These are phyloP conservation scores for Arbacia lixula DNA, from an alignment of 53 echinoderm and acorn worm genomes.

Conservation along the genomic window DNA sequence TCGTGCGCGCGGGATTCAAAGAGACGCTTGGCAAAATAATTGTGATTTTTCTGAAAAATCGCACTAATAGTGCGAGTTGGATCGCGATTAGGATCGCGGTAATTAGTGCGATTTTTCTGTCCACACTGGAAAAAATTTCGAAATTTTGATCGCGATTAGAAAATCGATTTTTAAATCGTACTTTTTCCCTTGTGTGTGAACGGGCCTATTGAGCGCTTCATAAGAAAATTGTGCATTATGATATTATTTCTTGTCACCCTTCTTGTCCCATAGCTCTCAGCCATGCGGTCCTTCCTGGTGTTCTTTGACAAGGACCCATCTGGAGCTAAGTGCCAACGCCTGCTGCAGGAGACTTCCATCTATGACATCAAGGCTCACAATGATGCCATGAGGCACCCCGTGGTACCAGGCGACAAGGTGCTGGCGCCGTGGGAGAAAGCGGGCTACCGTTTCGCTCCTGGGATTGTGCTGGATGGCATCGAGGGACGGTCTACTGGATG, in stretches of 20 bases:
- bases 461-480: constrained; percentile 86
- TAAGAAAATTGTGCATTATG: neutral
- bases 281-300: constrained; percentile 77
- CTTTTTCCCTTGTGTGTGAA: no score
- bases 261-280: constrained; percentile 67
- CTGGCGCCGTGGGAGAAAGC: constrained; percentile 83
- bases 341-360: constrained; percentile 83
- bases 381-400: constrained; percentile 83
- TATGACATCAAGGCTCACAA: constrained; percentile 90
- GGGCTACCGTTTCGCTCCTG: constrained; percentile 80
- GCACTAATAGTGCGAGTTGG: no score
- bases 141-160: no score
- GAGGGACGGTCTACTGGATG: constrained; percentile 91
- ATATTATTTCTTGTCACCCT: neutral
- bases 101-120: no score
- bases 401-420: constrained; percentile 92
- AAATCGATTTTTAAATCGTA: no score
- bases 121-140: no score
- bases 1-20: no score
- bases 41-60: no score
- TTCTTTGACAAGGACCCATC: constrained; percentile 89
- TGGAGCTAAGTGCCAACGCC: constrained; percentile 72
- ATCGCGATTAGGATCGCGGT: no score
- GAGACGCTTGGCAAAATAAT: no score
- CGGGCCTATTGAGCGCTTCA: neutral